Conservation (phyloP, 2,888 invertebrate species). For the Leptogaster cylindrica region DNA sequence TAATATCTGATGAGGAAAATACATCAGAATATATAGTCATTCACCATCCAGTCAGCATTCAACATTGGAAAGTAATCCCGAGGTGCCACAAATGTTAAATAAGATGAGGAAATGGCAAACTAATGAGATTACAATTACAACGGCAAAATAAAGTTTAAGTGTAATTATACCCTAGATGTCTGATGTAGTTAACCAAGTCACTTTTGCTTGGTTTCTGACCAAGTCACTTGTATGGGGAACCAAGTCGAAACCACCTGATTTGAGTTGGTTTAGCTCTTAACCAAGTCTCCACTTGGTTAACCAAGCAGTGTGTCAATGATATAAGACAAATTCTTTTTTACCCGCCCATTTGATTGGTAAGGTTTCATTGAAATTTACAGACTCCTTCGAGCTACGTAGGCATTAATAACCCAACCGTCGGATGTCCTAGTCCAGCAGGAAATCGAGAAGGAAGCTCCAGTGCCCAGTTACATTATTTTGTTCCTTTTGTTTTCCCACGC, state of each 20-base stretch:
- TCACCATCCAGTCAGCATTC: constrained; percentile 74
- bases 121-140: constrained; percentile 46
- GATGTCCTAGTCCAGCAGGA: constrained; percentile 80
- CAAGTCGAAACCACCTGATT: no score
- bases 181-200: no score
- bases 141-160: no score
- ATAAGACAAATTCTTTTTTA: neutral
- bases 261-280: no score
- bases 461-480: constrained; percentile 83
- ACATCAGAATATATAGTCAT: constrained; percentile 77
- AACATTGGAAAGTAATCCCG: constrained; percentile 72
- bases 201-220: no score
- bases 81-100: constrained; percentile 61
- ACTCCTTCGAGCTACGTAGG: constrained; percentile 78
- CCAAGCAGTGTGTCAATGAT: no score
- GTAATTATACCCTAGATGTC: no score
- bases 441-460: constrained; percentile 74
- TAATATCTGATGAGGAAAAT: constrained; percentile 74
- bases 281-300: no score
- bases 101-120: constrained; percentile 51
- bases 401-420: constrained; percentile 77
- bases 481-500: constrained; percentile 84
- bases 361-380: constrained; percentile 52
- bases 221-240: no score
- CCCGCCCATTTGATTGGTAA: neutral